Base-by-base conservation (phyloP, 37 sponge, comb jelly and placozoan species). In the Hexactinellida sp. region DNA sequence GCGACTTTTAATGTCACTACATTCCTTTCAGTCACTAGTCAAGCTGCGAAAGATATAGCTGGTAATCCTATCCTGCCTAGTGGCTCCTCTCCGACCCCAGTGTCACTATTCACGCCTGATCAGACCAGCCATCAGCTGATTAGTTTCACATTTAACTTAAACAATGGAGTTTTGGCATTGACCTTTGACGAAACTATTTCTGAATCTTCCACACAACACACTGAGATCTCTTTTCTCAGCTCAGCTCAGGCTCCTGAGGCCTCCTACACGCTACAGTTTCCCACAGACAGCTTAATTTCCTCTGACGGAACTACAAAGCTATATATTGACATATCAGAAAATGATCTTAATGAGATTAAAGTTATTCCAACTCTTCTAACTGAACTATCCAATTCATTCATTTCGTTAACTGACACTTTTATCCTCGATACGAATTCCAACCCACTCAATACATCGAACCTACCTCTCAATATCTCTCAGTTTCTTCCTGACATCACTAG, bases 101-200 rank as follows among this genome's bases (percentile, higher is more conserved):
- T 90, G 0, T 55, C 84, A 23, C 0, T 19, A 5, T 94, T 82
- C 87, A 87, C 88, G 0, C 83, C 54, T 24, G 94, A 94, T 54
- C 84, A 82, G 54, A 91, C 92, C 0, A 84, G 37, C 13, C 94
- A 92, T 82, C 28, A n/a, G 1, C 86, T 94, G 0, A 39, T 89
- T 23, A 91, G 83, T 55, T 90, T 90, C 38, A 85, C 55, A 30
- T 94, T 94, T 39, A 52, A 54, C 88, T 90, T 88, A 9, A 83
- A 94, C 54, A 86, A 86, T 55, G 95, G 95, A 54, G 37, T 89
- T 0, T 83, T 94, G 0, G 32, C 51, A 1, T 85, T 94, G 34
- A 88, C 88, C 36, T 94, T 94, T 92, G 95, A 94, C 84, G 95
- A 94, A 83, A 94, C 95, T 3, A 88, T 94, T 0, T n/a, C 0